Evolutionary conservation across 2,797 vertebrate species (phyloP), one percentile per base, ranked within the genome.

Genomic region (Coracias cyanogaster): DNA sequence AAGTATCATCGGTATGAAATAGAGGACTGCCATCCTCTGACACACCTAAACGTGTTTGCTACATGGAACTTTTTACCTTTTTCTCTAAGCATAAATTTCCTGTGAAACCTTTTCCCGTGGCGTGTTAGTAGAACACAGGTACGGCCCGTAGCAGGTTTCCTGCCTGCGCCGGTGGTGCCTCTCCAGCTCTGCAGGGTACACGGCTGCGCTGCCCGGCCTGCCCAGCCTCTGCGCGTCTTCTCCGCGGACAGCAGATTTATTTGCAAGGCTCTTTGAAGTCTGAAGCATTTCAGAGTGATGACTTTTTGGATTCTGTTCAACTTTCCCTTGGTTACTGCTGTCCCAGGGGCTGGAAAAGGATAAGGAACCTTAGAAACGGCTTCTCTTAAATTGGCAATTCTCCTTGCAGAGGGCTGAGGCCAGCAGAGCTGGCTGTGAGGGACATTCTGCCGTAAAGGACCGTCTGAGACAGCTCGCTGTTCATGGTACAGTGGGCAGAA

Each of bases 1-100:
- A 31, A 21, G 7, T 58, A 43, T 69, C 29, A 39, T 21, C 35
- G 54, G 1, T 70, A 17, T 55, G 51, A 69, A 60, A 39, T 8
- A 9, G 21, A 48, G 62, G 48, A 57, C 16, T 72, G 54, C 46
- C 24, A 7, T 61, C 37, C n/a, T 62, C 49, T 66, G 29, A 31
- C 28, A 11, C 46, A 58, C 33, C 22, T 76, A 41, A 71, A 54
- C 13, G 2, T n/a, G 14, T 81, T 80, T 77, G 37, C 39, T 85
- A 35, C 21, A 7, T 49, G 28, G 41, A 57, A 74, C 33, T 54
- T 77, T 67, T 96, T 89, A 97, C 96, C 96, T 96, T 94, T 97
- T 65, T 76, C 84, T 61, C 13, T 77, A 65, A 95, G 89, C 66
- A 86, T 35, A 41, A 49, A 22, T 95, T 90, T 82, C 15, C 54